Base-by-base conservation (phyloP, 2,888 invertebrate species). In the Caenorhabditis zanzibari region DNA sequence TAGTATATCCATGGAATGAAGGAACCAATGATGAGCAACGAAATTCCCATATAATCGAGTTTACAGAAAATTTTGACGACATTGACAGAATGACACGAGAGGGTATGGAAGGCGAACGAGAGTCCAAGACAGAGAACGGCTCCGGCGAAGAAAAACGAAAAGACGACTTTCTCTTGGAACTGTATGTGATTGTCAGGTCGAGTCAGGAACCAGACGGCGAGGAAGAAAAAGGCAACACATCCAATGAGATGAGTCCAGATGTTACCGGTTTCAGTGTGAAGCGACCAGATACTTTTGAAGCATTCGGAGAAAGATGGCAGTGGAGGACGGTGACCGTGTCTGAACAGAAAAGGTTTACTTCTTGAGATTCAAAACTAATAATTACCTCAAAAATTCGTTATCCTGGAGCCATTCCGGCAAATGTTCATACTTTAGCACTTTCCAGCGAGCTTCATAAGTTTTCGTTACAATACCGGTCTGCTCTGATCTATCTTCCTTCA, bases 1-100 rank as follows among this genome's bases (percentile, higher is more conserved):
- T 99, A 99, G 93, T 99, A 98, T 41, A 99, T 94, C 98, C 98
- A 99, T 49, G 99, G 99, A 88, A 99, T 97, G 94, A 98, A 98
- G 56, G 98, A 98, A 52, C 98, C 98, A 95, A 98, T 97, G 85
- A 98, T 99, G 82, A 99, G 94, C 93, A 99, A 94, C 26, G 98
- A 97, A 92, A 99, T 99, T 81, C 99, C 99, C 94, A 98, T 98
- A 93, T 99, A 99, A 94, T 99, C 99, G 92, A 99, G 94, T 92
- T 99, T 99, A 93, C 97, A 97, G 93, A 99, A 99, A 87, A 99
- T 94, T 94, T 96, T 96, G 86, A 97, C 97, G 77, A 99, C 96
- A 94, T 95, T 96, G 93, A 97, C 96, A 56, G 98, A 98, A 93
- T 99, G 99, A 94, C 98, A 99, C 94, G 96, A 97, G 82, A 99